A percentile compares a stretch with the other conserved stretches of the same genome.
Evolutionary conservation across 2,797 vertebrate species (phyloP).

Genomic region (Podargus strigoides): DNA sequence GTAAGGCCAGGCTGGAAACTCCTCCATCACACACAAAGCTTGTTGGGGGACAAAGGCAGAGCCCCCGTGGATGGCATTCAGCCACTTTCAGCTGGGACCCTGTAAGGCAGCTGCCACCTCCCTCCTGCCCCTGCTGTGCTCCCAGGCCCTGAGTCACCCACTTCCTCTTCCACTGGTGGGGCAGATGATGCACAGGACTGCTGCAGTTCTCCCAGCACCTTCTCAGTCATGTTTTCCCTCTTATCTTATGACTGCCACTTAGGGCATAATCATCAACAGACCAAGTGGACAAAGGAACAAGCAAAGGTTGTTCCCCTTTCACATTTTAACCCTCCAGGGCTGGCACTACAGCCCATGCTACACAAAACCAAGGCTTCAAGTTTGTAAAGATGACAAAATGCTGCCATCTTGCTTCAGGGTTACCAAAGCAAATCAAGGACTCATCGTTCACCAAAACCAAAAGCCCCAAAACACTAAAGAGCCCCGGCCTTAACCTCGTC

Average conservation of each 20-base stretch:
- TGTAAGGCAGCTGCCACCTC: background rate
- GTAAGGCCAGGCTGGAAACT: background rate
- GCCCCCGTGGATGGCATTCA: background rate
- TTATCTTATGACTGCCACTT: slow-evolving; percentile 16
- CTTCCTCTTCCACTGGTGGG: background rate
- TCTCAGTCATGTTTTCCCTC: slow-evolving; percentile 11
- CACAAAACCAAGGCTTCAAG: background rate
- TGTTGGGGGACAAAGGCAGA: background rate
- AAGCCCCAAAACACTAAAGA: background rate
- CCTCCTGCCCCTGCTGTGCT: background rate
- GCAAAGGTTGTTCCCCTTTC: background rate
- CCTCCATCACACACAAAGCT: background rate
- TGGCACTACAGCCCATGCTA: background rate
- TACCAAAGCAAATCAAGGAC: background rate
- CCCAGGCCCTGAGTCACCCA: slow-evolving; percentile 15
- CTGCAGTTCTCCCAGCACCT: background rate
- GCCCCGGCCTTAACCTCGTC: background rate
- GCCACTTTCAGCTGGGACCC: background rate
- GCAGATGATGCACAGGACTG: background rate
- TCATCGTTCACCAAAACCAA: background rate
- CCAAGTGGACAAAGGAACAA: background rate
- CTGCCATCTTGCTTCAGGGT: background rate
- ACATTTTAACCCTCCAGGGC: background rate
- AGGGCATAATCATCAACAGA: background rate
- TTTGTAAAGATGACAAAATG: background rate